A percentile compares a stretch with the other conserved stretches of the same genome.
Evolutionary conservation across 2,797 vertebrate species (phyloP).

Genomic region (Oryzias dopingdopingensis): DNA sequence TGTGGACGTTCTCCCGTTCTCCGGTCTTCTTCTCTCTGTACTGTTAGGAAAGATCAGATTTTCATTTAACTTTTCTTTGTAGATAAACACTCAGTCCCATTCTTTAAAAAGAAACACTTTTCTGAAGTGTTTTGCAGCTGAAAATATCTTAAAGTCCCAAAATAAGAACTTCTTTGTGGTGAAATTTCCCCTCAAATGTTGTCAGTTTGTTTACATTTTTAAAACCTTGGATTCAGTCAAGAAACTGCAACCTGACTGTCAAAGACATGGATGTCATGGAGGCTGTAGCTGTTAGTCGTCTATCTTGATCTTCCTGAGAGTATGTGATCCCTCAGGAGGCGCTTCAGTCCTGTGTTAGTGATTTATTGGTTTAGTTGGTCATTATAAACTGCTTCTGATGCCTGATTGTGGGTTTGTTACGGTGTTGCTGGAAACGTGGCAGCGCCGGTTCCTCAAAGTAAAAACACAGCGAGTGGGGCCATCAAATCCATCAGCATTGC

Average conservation of each 20-base stretch:
- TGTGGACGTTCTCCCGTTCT: no score
- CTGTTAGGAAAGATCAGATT: no score
- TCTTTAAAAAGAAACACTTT: no score
- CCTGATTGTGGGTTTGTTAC: conserved; percentile 38
- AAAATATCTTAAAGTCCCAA: no score
- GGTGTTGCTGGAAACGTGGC: conserved; percentile 33
- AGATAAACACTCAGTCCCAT: no score
- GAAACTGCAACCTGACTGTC: no score
- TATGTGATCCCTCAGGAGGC: conserved; percentile 11
- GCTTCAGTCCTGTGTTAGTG: conserved; percentile 28
- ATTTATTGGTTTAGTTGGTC: conserved; percentile 29
- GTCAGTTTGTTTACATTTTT: no score
- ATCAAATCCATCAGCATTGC: conserved; percentile 70
- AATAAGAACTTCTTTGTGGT: no score
- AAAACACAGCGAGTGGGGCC: conserved; percentile 35
- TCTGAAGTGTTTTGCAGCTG: no score
- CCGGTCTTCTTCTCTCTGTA: no score
- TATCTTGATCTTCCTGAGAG: conserved; percentile 13
- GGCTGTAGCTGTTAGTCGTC: conserved; percentile 18
- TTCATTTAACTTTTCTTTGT: no score
- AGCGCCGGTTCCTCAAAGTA: conserved; percentile 14
- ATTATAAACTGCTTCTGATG: conserved; percentile 40
- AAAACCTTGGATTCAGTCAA: not conserved
- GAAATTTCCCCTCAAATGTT: no score
- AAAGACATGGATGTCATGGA: conserved; percentile 21